Base-by-base conservation (phyloP, 2,113 vertebrate species). In the Xenus cinereus region DNA sequence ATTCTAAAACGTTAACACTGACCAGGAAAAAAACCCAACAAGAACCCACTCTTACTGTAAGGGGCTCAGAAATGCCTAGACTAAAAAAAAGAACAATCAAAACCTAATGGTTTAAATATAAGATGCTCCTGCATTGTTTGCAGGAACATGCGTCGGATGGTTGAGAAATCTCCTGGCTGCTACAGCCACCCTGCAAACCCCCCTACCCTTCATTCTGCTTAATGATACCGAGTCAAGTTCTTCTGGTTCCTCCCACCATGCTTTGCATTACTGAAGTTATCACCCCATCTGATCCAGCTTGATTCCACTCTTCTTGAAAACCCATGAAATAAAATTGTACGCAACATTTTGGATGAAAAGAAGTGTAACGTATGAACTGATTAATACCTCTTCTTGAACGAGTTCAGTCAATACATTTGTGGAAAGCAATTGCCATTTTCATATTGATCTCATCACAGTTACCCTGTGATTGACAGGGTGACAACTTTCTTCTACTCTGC, bases 381-480 rank as follows among this genome's bases (percentile, higher is more conserved):
- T 46, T 26, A 24, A 2, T 82, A 46, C 16, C 2, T 74, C 69
- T 37, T 91, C 26, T 77, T 66, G 33, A 66, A 37, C n/a, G 14
- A 32, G 7, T 77, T 78, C 0, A 2, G 33, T 37, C 60, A 67
- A 37, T 43, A 78, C 0, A 0, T 37, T 30, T 26, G 62, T 3
- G 48, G 56, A 71, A 86, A 13, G 17, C 9, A 39, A 48, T 6
- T 62, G 27, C 14, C 20, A 66, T 75, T 89, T 71, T 75, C 87
- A 79, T 20, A 26, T 24, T 43, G 28, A 62, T 41, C 14, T 71
- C 39, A 24, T 14, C 14, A 30, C 8, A 46, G 50, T 3, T 77
- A 35, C 30, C 51, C 17, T n/a, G 11, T 62, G 60, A 69, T 8
- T 39, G 62, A 48, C 26, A 79, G 17, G 14, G 28, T 8, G 27